Base-by-base conservation (phyloP, 2,797 vertebrate species). In the Sebastes ruberrimus region DNA sequence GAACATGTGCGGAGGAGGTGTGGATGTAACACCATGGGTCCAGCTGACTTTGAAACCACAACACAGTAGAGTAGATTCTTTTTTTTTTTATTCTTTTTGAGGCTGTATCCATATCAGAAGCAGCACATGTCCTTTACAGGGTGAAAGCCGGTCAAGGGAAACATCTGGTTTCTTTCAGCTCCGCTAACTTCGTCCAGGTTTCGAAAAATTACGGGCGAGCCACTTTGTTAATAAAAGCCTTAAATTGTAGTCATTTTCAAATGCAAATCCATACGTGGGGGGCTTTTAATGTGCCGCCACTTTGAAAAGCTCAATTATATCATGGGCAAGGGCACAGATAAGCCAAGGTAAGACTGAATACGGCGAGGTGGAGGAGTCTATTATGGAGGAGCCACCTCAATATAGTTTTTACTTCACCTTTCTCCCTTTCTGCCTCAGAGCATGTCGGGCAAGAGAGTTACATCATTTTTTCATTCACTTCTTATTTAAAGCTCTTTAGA, bases 261-360 rank as follows among this genome's bases (percentile, higher is more conserved):
- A 92, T 84, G 68, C 81, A 76, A 85, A 92, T 88, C 84, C 84
- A 85, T 87, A 86, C 61, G 70, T 63, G 68, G 69, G 35, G 35
- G 83, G 75, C 55, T 88, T 89, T 87, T 74, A 92, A 90, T 87
- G 84, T 76, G 78, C 77, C 35, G 71, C 80, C 71, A 72, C 85
- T 84, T 77, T 83, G 82, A 91, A 93, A 92, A 88, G 91, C 89
- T 89, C 82, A 88, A 90, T 93, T 94, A 86, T 92, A 86, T 89
- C 83, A 77, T 42, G 56, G 79, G 86, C 89, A 91, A 91, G 91
- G 92, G 75, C 82, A 86, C 70, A 84, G 93, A 95, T 95, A 94
- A 95, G 90, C 86, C 79, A 76, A 93, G 82, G 81, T 86, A 87
- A 78, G 72, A 38, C 80, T 83, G 89, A 92, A 92, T 92, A 88